Conservation (phyloP, 2,888 invertebrate species). For the Pollenia labialis region DNA sequence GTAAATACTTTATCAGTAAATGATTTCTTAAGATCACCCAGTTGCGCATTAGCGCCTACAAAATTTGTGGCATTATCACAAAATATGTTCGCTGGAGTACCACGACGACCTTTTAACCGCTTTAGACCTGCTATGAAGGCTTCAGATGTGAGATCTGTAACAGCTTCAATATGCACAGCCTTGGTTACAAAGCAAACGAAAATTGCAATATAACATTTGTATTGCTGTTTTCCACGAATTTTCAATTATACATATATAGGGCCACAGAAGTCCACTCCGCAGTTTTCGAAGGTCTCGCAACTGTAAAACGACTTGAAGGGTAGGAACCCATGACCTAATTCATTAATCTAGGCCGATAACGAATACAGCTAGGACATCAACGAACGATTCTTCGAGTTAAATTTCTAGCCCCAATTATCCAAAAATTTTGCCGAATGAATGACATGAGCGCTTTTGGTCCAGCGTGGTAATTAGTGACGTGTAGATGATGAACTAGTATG, state of each 20-base stretch:
- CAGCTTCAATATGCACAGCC: too few species aligned
- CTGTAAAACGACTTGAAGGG: too few species aligned
- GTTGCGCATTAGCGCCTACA: constrained; percentile 38
- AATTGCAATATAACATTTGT: constrained; percentile 32
- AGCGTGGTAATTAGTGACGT: constrained; percentile 50
- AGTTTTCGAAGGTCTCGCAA: not conserved
- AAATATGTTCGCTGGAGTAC: constrained; percentile 36
- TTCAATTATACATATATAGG: constrained; percentile 38
- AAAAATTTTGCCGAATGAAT: not conserved
- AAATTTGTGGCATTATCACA: constrained; percentile 1
- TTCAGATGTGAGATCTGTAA: too few species aligned
- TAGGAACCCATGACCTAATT: too few species aligned
- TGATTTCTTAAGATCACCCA: constrained; percentile 44
- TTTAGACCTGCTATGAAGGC: too few species aligned
- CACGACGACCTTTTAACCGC: constrained; percentile 45
- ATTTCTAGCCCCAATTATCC: not conserved
- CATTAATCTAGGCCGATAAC: too few species aligned
- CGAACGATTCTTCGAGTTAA: not conserved
- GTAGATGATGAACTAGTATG: constrained; percentile 35
- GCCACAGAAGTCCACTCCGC: not conserved
- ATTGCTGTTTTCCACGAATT: constrained; percentile 48
- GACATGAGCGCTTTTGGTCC: not conserved
- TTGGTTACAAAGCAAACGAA: constrained; percentile 9
- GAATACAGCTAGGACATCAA: not conserved
- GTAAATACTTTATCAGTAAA: constrained; percentile 32